Conservation (phyloP, 2,797 vertebrate species). For the Natrix natrix region DNA sequence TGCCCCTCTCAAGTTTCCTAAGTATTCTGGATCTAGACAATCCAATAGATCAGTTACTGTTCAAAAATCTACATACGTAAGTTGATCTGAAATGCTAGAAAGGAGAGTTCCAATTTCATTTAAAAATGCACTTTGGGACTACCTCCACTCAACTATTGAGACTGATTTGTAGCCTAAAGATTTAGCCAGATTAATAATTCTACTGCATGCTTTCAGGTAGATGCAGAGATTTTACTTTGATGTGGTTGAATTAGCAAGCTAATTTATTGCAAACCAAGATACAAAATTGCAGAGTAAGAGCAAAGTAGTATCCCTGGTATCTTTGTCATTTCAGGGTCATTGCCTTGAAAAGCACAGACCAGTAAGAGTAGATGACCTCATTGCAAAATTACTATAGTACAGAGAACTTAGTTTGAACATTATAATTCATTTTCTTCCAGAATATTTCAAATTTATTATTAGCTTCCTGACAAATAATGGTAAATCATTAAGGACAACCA, state of each 20-base stretch:
- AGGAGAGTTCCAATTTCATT: background rate
- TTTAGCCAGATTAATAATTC: conserved; percentile 29
- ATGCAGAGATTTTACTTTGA: conserved; percentile 72
- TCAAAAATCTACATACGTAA: background rate
- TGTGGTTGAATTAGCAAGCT: conserved; percentile 86
- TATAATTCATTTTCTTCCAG: conserved; percentile 85
- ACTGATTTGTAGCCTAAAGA: conserved; percentile 8
- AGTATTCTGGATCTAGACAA: background rate
- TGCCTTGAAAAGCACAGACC: conserved; percentile 90
- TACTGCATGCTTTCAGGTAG: conserved; percentile 41
- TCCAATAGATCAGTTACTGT: background rate
- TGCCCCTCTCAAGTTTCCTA: background rate
- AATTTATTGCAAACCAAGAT: conserved; percentile 85
- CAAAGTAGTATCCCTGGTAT: conserved; percentile 81
- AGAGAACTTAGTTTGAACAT: conserved; percentile 83
- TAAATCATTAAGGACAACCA: conserved; percentile 80
- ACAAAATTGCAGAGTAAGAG: conserved; percentile 84
- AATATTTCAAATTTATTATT: conserved; percentile 86
- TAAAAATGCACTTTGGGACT: background rate
- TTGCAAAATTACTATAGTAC: conserved; percentile 85
- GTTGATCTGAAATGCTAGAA: background rate
- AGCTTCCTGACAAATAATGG: conserved; percentile 83
- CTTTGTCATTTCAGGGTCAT: conserved; percentile 93
- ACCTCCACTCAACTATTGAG: background rate
- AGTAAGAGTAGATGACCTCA: conserved; percentile 82